A percentile compares a stretch with the other conserved stretches of the same genome.
phyloP scores from a whole-genome alignment of 2,888 invertebrate genomes.

The Rhagium mordax region DNA sequence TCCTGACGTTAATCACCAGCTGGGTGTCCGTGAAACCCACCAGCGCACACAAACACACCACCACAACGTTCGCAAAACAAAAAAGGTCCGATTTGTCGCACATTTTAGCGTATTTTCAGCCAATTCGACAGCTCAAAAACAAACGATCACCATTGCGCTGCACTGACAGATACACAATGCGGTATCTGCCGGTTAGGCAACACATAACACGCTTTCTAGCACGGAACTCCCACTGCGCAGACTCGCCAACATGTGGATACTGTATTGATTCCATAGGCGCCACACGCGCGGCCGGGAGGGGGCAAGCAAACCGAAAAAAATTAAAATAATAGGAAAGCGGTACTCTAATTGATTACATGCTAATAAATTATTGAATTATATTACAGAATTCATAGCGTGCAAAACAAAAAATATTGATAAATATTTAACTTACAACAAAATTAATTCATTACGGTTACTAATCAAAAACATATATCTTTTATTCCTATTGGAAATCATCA shows the following conservation, averaged over 20 bases:
- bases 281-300: background rate
- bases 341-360: too few relatives aligned
- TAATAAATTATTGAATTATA: too few relatives aligned
- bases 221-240: constrained; percentile 43
- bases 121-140: constrained; percentile 48
- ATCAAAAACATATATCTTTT: too few relatives aligned
- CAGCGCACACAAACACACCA: constrained; percentile 54
- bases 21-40: constrained; percentile 59
- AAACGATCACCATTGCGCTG: constrained; percentile 53
- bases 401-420: too few relatives aligned
- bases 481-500: too few relatives aligned
- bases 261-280: constrained; percentile 52
- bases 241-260: constrained; percentile 45
- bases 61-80: constrained; percentile 35
- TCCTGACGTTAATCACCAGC: constrained; percentile 67
- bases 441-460: too few relatives aligned
- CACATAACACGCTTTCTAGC: constrained; percentile 50
- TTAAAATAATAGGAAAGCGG: too few relatives aligned
- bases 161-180: constrained; percentile 57
- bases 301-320: background rate
- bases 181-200: constrained; percentile 56
- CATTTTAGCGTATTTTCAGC: constrained; percentile 49
- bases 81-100: constrained; percentile 47
- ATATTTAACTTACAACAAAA: too few relatives aligned
- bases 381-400: too few relatives aligned